Base-by-base conservation (phyloP, 2,113 vertebrate genomes). In the Ranitomeya imitator region DNA sequence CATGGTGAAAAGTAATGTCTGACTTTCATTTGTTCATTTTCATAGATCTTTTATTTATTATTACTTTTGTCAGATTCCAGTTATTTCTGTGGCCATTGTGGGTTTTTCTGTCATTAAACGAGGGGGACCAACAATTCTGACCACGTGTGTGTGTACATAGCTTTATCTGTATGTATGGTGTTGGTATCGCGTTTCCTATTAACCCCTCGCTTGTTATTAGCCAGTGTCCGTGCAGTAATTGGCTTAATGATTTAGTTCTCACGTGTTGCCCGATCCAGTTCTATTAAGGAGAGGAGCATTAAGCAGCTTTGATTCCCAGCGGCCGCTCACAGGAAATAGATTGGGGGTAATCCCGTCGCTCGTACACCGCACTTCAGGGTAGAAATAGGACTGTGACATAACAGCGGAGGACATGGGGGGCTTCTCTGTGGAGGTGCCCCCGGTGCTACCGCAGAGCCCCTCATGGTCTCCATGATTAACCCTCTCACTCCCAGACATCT, bases 241-340 rank as follows among this genome's bases (percentile, higher is more conserved):
- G 69, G 57, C 79, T 83, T 77, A 54, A 51, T 79, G 71, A 84
- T 67, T 78, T 79, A 67, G 37, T 65, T 26, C 18, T 55, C 87
- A 79, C 65, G 45, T 83, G 79, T 60, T 8, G 19, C 61, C 86
- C n/a, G 4, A 12, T 16, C 51, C 67, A n/a, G n/a, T n/a, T n/a
- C n/a, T n/a, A n/a, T n/a, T n/a, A n/a, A n/a, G 76, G 65, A 54
- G 19, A 73, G 19, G 4, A 19, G 31, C 61, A 88, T 88, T 88
- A 88, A 83, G 79, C 86, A 31, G 69, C 79, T 88, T 82, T 88
- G 60, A 19, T 86, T 69, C 15, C 12, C 31, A 59, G 57, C 86
- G 23, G 86, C 21, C 23, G 86, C 31, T 88, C n/a, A 21, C 7
- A 82, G 74, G 71, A 80, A 69, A 80, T 87, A 80, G 86, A 87